Evolutionary conservation across 2,113 vertebrate genomes (phyloP), one percentile per base, ranked within the genome.

Genomic region (Nerophis lumbriciformis): DNA sequence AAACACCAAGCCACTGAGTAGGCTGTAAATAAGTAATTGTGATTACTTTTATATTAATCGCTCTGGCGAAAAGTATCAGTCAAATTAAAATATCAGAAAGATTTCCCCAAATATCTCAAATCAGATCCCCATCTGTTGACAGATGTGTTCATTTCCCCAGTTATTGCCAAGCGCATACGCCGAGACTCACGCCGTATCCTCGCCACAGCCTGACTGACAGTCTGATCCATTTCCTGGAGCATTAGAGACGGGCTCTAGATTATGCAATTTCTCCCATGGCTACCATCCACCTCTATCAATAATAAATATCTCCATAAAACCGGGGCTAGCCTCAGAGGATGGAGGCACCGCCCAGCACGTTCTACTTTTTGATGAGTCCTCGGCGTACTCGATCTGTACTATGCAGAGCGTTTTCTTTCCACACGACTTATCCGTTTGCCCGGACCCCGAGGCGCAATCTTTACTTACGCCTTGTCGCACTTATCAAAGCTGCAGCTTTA

Each of bases 201-300:
- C 68, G 50, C 73, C 77, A 76, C 47, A 50, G 75, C 73, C 69
- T 73, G 78, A 81, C 79, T 80, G 83, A 85, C 78, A 82, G 77
- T 76, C 80, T 80, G 84, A 85, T 85, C 83, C 87, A 85, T 87
- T 87, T 88, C 85, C 87, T 88, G 82, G 72, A 82, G 79, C 82
- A 88, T 87, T 84, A 88, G 82, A 82, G 77, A 77, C 78, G 60
- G 28, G 72, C 83, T 78, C 71, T 61, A 73, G 80, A 87, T 87
- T 87, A 87, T 84, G 82, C 80, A 88, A 87, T 85, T 72, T 80
- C 80, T 85, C 83, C 85, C 83, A 81, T 76, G 83, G 85, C 87
- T 85, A 82, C 83, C 82, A 85, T 87, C 82, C 82, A 85, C 77
- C 85, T 83, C 82, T 84, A 85, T 88, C 87, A 88, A 88, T 88